Evolutionary conservation across 2,888 invertebrate species (phyloP), one percentile per base, ranked within the genome.

Genomic region (Drosophila falleni): DNA sequence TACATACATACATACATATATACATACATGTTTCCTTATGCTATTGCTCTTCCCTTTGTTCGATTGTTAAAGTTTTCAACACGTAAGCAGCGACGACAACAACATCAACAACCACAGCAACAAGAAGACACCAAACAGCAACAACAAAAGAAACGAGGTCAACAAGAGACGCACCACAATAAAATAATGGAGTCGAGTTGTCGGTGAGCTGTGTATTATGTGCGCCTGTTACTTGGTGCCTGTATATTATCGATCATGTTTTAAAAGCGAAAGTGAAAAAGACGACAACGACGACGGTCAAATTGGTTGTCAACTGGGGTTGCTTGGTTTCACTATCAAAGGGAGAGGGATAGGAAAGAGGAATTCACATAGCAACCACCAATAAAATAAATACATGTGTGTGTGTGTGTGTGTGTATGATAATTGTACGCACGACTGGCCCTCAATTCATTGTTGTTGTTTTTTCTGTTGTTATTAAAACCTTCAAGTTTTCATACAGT

Each of bases 201-300:
- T 59, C 66, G 69, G 53, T 69, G 41, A 58, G 47, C 76, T 61
- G 47, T 6, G 16, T 42, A 39, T 78, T 77, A 74, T 89, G 90
- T n/a, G 67, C 51, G 72, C 91, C 91, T 87, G 80, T 58, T 90
- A 80, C 74, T 70, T 69, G 72, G 77, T 86, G 87, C 89, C 84
- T 81, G 82, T 89, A 90, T 90, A 90, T 89, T 91, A 91, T 90
- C 91, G 91, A 91, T 91, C 91, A 86, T 89, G 84, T 78, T 84
- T 74, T 70, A 80, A 91, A 91, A 88, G 74, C 81, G 91, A 91
- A 80, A 91, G 91, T 90, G 90, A 89, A 81, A 65, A 62, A 51
- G 70, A 50, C 49, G 66, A 42, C 50, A 29, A 19, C 31, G 11
- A 42, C 49, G 26, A 8, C 35, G 37, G 29, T 13, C 55, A 42